A percentile compares a stretch with the other conserved stretches of the same genome.
These are phyloP conservation scores for Falcunculus frontatus DNA, from an alignment of 2,113 vertebrate genomes.

Conservation along the genomic window DNA sequence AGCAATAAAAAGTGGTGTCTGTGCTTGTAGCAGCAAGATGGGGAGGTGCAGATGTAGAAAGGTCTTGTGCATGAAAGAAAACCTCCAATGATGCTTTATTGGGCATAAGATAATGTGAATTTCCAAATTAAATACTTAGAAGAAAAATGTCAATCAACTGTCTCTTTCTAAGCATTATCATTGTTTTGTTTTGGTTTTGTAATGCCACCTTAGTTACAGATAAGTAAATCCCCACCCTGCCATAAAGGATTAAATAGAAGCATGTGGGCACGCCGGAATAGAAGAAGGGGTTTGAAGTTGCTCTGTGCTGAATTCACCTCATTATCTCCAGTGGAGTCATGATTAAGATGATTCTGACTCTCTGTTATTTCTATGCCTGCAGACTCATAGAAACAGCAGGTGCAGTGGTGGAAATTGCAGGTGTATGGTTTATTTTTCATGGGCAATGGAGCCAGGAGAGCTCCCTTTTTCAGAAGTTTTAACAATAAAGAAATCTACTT, in stretches of 20 bases:
- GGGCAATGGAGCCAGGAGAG: neutral
- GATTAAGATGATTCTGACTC: neutral
- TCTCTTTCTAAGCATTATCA: neutral
- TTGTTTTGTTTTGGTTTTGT: neutral
- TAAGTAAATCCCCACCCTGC: neutral
- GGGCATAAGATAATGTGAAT: neutral
- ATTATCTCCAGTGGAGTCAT: neutral
- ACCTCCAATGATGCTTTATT: neutral
- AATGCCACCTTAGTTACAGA: neutral
- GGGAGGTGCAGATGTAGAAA: neutral
- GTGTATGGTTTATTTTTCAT: neutral
- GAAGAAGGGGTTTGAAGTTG: neutral
- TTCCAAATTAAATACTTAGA: neutral
- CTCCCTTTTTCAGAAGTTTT: neutral
- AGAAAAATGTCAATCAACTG: neutral
- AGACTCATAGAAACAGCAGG: neutral
- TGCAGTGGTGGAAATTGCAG: neutral
- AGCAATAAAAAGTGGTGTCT: neutral
- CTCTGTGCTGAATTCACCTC: neutral
- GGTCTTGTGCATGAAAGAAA: neutral
- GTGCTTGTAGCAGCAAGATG: accelerated
- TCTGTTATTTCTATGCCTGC: neutral
- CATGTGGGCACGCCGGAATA: accelerated
- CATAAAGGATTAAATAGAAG: neutral
- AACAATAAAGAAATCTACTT: neutral